Evolutionary conservation across 2,888 invertebrate genomes (phyloP).

Genomic region (Noctua fimbriata): DNA sequence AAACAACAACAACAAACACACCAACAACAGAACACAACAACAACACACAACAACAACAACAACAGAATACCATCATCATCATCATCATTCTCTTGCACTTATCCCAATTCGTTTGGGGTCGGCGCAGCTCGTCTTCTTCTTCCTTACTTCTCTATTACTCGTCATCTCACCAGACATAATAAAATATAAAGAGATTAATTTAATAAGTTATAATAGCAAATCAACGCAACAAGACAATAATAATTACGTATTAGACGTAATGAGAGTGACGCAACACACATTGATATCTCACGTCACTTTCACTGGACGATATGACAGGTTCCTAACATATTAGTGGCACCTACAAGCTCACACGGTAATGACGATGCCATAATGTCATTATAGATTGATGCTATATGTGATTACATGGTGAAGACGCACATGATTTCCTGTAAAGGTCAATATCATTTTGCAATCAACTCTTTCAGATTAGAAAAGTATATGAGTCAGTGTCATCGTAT

Average conservation of each 20-base stretch:
- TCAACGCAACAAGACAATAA: constrained; percentile 40
- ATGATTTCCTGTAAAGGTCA: constrained; percentile 33
- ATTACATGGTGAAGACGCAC: constrained; percentile 23
- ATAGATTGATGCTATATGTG: constrained; percentile 60
- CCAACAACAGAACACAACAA: no score
- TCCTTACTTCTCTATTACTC: no score
- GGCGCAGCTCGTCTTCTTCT: no score
- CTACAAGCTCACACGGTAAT: constrained; percentile 59
- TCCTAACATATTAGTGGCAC: constrained; percentile 66
- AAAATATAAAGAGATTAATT: constrained; percentile 33
- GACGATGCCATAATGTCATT: constrained; percentile 56
- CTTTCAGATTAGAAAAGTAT: background rate
- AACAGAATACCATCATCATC: no score
- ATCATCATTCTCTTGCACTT: no score
- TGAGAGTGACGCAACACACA: constrained; percentile 59
- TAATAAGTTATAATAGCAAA: constrained; percentile 21
- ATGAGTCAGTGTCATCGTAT: constrained; percentile 13
- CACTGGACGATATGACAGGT: constrained; percentile 60
- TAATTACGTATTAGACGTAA: constrained; percentile 58
- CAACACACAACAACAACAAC: no score
- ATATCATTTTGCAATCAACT: constrained; percentile 27
- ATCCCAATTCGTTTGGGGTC: no score
- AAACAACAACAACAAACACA: no score
- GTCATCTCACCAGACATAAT: no score
- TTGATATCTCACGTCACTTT: constrained; percentile 64